Conservation (phyloP, 2,797 vertebrate genomes). For the Fistularia commersonii region DNA sequence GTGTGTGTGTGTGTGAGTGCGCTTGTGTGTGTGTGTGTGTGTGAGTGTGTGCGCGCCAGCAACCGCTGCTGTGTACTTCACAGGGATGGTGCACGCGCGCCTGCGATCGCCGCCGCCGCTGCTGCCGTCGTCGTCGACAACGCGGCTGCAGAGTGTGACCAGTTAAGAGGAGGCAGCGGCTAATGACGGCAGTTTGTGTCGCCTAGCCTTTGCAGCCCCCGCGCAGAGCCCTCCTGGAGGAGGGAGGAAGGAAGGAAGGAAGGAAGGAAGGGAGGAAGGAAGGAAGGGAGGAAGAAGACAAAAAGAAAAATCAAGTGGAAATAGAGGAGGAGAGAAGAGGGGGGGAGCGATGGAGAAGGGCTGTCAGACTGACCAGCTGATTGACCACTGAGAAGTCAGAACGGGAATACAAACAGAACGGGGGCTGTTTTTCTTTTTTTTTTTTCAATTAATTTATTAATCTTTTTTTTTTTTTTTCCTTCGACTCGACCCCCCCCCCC, state of each 20-base stretch:
- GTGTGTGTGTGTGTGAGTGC: no score
- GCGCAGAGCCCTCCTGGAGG: slow-evolving; percentile 29
- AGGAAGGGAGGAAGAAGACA: no score
- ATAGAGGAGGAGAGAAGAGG: slow-evolving; percentile 41
- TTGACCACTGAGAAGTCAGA: slow-evolving; percentile 72
- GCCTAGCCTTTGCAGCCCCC: slow-evolving; percentile 61
- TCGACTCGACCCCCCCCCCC: no score
- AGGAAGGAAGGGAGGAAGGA: no score
- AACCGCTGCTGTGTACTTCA: slow-evolving; percentile 63
- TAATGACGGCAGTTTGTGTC: slow-evolving; percentile 72
- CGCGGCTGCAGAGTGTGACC: slow-evolving; percentile 62
- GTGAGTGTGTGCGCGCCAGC: no score
- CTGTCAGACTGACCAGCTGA: slow-evolving; percentile 60
- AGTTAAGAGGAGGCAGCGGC: slow-evolving; percentile 68
- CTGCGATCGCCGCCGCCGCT: slow-evolving; percentile 49
- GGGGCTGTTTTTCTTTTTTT: slow-evolving; percentile 34
- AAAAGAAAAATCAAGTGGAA: slow-evolving; percentile 52
- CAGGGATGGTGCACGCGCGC: slow-evolving; percentile 59
- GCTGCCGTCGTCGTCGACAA: no score
- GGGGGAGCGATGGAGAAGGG: slow-evolving; percentile 34
- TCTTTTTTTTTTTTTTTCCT: no score
- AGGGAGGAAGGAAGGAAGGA: slow-evolving; percentile 5
- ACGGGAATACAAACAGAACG: slow-evolving; percentile 60
- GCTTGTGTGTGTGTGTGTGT: no score
- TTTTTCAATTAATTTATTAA: slow-evolving; percentile 7